These are phyloP conservation scores for Ephydatia muelleri DNA, from an alignment of 37 sponge, comb jelly and placozoan species.

Conservation along the genomic window DNA sequence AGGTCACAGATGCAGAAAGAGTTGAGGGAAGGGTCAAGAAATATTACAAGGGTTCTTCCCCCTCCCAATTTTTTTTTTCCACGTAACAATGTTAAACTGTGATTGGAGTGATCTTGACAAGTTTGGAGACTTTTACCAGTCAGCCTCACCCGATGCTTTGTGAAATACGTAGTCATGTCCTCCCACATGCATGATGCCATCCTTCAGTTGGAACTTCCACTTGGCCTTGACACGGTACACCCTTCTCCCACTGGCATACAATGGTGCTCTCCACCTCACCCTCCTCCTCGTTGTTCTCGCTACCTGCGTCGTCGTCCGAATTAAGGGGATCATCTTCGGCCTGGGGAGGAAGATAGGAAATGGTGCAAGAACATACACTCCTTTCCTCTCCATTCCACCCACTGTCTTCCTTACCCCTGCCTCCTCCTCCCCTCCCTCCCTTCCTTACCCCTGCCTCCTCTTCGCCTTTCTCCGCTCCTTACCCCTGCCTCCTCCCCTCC, in stretches of 20 bases:
- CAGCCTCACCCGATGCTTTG: constrained; percentile 92
- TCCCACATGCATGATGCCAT: constrained; percentile 93
- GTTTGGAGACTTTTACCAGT: constrained; percentile 73
- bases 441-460: neutral
- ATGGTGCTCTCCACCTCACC: constrained; percentile 87
- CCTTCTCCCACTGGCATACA: constrained; percentile 97
- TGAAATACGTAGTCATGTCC: constrained; percentile 92
- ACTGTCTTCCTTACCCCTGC: neutral
- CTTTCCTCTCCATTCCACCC: neutral
- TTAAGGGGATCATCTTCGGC: constrained; percentile 62
- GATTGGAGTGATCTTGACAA: neutral
- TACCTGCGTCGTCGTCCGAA: constrained; percentile 82
- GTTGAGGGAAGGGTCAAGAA: too few relatives aligned
- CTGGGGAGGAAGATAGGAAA: too few relatives aligned
- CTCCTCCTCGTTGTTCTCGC: constrained; percentile 54
- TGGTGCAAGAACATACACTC: too few relatives aligned
- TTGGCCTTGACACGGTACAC: constrained; percentile 78
- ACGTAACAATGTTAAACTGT: neutral
- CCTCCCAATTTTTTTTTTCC: too few relatives aligned
- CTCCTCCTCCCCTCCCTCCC: neutral
- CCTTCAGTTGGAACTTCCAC: constrained; percentile 96
- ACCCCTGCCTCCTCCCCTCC: too few relatives aligned
- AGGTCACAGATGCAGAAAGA: too few relatives aligned
- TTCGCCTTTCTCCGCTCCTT: neutral
- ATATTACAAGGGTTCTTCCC: too few relatives aligned